Conservation (phyloP, 2,113 vertebrate species). For the Mesembrinibis cayennensis region DNA sequence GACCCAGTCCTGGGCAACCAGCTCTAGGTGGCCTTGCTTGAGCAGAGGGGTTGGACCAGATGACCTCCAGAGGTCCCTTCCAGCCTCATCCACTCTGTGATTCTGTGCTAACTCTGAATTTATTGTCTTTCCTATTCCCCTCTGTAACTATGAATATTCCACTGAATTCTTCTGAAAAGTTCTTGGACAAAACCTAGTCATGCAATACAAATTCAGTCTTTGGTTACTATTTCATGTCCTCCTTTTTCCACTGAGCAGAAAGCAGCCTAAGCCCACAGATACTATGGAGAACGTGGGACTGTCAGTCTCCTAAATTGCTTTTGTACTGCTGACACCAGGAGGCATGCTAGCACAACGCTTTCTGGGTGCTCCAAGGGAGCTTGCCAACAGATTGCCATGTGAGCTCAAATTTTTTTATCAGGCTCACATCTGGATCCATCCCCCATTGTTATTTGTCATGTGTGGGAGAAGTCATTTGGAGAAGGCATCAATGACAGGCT, state of each 20-base stretch:
- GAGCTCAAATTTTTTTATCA: background rate
- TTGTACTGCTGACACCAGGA: background rate
- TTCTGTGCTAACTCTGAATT: background rate
- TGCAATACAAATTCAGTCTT: background rate
- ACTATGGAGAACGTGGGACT: background rate
- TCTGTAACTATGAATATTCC: background rate
- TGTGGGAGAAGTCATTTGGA: background rate
- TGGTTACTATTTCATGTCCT: background rate
- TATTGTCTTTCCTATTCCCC: background rate
- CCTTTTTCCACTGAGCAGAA: background rate
- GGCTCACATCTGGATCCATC: background rate
- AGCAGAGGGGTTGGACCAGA: background rate
- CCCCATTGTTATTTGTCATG: background rate
- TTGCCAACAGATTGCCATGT: background rate
- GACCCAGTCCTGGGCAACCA: background rate
- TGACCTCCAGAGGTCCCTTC: background rate
- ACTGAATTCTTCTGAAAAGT: background rate
- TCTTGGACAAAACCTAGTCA: background rate
- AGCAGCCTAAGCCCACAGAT: background rate
- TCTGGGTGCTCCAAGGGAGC: background rate
- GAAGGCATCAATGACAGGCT: background rate
- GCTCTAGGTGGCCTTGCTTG: background rate
- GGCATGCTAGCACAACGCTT: background rate
- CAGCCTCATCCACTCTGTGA: background rate
- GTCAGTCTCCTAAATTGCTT: background rate